These are phyloP conservation scores for Athene cunicularia DNA, from an alignment of 2,113 vertebrate genomes.

Conservation along the genomic window DNA sequence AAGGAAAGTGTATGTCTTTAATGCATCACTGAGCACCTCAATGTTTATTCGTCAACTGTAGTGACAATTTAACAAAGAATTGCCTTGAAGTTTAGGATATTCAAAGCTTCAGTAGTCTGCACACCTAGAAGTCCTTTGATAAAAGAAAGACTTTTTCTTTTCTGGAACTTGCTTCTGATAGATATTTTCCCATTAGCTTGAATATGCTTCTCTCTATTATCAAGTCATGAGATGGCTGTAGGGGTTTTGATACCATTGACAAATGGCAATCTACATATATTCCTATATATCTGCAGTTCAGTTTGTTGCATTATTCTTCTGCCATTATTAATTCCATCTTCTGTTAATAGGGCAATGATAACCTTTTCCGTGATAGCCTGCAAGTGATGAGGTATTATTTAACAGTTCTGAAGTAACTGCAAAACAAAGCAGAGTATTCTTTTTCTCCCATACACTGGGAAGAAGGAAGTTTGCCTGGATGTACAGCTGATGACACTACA, in stretches of 20 bases:
- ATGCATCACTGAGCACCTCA: neutral
- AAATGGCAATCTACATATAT: neutral
- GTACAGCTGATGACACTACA: neutral
- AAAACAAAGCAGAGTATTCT: neutral
- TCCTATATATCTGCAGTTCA: neutral
- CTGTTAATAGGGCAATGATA: neutral
- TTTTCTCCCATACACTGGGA: neutral
- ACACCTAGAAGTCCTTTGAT: neutral
- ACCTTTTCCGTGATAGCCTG: neutral
- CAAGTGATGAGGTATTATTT: neutral
- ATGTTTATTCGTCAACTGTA: neutral
- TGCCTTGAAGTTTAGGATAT: neutral
- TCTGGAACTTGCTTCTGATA: neutral
- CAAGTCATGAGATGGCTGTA: neutral
- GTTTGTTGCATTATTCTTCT: neutral
- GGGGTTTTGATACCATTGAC: neutral
- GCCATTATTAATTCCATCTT: neutral
- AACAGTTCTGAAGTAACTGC: neutral
- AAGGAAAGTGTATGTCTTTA: neutral
- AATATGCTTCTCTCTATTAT: neutral
- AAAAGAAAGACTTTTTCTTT: neutral
- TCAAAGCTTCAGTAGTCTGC: neutral
- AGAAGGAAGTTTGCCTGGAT: neutral
- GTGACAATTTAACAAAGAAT: neutral
- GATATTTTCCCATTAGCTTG: neutral